Base-by-base conservation (phyloP, 2,797 vertebrate species). In the Botia almorhae region DNA sequence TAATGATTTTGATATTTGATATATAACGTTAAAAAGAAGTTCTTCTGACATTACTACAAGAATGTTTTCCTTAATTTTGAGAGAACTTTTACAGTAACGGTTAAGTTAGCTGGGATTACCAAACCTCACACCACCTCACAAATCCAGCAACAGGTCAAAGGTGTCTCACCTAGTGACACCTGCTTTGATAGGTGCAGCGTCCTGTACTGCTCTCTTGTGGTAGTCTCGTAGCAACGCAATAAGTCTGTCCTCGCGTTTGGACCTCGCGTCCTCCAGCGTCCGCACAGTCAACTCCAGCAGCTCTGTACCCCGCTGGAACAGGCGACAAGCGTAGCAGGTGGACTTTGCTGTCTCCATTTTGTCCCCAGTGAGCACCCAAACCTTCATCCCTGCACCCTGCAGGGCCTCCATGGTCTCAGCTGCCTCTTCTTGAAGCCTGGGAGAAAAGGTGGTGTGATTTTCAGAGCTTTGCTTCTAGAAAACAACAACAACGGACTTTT, bases 311-410 rank as follows among this genome's bases (percentile, higher is more conserved):
- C 94, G 95, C 89, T 97, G 96, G 88, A 99, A 99, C 46, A 99
- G 92, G 61, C 96, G 92, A 83, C 96, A 98, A 72, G 98, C 97
- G 0, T 98, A 99, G 91, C 98, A 99, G 0, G 97, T 98, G 81
- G 97, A 97, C 87, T 97, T 98, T 8, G 98, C 98, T 0, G 98
- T 99, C 91, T 99, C 98, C 96, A 98, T 96, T 90, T 99, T 99
- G 91, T 99, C 98, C 0, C 98, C 98, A 0, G 98, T 99, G 74
- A 99, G 94, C 84, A 99, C 97, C 98, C 98, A 99, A 16, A 99
- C 94, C 84, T 97, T 98, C 83, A 99, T 97, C 78, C 98, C 97
- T 0, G 98, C 98, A 0, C 94, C 91, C 48, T 98, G 98, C 81
- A 99, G 90, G 46, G 97, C 96, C 85, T 98, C 96, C 74, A 99